A percentile compares a stretch with the other conserved stretches of the same genome.
Conservation (phyloP, 2,888 invertebrate species). For the Nemotelus nigrinus region DNA sequence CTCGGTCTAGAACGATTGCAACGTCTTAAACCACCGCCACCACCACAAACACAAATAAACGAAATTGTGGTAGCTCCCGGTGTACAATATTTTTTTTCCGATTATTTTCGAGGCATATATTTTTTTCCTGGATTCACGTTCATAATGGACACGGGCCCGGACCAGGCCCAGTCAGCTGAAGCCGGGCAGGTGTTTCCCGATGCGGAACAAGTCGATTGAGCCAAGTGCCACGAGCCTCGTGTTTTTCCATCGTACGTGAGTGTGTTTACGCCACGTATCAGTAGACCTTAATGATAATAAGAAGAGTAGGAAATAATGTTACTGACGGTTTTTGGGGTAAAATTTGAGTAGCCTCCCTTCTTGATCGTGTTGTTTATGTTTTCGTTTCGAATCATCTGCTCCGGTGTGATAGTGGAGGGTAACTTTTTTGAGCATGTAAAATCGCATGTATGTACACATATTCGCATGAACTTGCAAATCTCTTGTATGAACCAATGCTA, state of each 20-base stretch:
- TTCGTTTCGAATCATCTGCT: conserved; percentile 27
- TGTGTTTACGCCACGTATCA: conserved; percentile 26
- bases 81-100: conserved; percentile 27
- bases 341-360: conserved; percentile 37
- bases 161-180: too few species aligned
- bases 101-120: conserved; percentile 5
- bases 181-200: conserved; percentile 49
- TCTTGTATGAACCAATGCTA: too few species aligned
- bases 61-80: conserved; percentile 40
- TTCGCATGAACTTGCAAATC: too few species aligned
- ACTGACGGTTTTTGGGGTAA: conserved; percentile 19
- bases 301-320: conserved; percentile 4
- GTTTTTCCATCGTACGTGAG: conserved; percentile 12
- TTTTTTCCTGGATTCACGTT: conserved; percentile 17
- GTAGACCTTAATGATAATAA: conserved; percentile 20
- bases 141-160: conserved; percentile 42
- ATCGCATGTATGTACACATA: too few species aligned
- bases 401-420: not conserved
- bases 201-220: conserved; percentile 50
- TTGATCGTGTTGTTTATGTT: not conserved
- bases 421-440: too few species aligned
- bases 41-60: conserved; percentile 30
- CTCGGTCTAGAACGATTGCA: conserved; percentile 19
- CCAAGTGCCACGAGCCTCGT: conserved; percentile 49
- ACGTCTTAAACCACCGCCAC: conserved; percentile 6